These are phyloP conservation scores for Deilephila porcellus DNA, from an alignment of 2,888 invertebrate genomes.

Conservation along the genomic window DNA sequence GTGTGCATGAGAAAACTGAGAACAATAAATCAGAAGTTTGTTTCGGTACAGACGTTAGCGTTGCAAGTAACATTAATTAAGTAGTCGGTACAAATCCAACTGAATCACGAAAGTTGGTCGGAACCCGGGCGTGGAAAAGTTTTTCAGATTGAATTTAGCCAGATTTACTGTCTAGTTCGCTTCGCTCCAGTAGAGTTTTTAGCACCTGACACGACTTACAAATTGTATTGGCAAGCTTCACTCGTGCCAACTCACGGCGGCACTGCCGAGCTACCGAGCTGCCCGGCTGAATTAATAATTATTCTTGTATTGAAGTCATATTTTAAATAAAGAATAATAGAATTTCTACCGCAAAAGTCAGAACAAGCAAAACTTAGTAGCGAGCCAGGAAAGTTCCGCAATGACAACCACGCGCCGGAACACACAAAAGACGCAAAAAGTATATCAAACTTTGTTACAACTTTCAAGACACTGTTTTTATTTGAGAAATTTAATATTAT, in stretches of 20 bases:
- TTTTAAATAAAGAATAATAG: conserved; percentile 17
- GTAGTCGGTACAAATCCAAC: conserved; percentile 52
- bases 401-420: conserved; percentile 17
- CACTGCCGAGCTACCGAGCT: conserved; percentile 38
- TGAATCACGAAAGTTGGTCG: conserved; percentile 57
- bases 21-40: conserved; percentile 27
- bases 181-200: conserved; percentile 65
- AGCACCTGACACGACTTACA: conserved; percentile 78
- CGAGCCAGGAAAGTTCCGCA: neutral
- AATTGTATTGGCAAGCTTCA: conserved; percentile 67
- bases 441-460: conserved; percentile 4
- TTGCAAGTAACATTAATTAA: conserved; percentile 48
- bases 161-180: conserved; percentile 68
- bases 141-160: conserved; percentile 70
- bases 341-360: conserved; percentile 11
- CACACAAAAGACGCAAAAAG: conserved; percentile 8
- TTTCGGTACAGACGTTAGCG: conserved; percentile 22
- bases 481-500: conserved; percentile 1
- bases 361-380: conserved; percentile 5
- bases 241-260: conserved; percentile 47
- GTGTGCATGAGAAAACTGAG: conserved; percentile 24
- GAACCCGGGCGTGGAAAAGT: conserved; percentile 53
- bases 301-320: conserved; percentile 36
- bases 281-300: conserved; percentile 58
- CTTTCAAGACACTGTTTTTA: neutral